Evolutionary conservation across 2,888 invertebrate species (phyloP).

Genomic region (Tetramorium bicarinatum): DNA sequence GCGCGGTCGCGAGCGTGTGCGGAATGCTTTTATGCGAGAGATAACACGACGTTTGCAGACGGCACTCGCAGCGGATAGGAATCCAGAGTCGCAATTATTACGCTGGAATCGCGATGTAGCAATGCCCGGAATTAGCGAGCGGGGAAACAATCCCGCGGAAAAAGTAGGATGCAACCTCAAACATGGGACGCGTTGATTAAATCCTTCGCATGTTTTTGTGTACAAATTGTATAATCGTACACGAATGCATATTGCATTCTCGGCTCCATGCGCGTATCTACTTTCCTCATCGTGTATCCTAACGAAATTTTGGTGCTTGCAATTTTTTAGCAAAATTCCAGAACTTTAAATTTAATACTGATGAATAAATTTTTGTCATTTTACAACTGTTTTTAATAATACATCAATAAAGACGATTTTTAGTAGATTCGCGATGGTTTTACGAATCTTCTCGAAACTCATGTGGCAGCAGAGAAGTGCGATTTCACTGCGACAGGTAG

Average conservation of each 20-base stretch:
- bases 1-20: not conserved
- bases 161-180: not conserved
- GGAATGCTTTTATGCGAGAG: constrained; percentile 39
- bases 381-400: not conserved
- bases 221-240: constrained; percentile 1
- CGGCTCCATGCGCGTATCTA: not conserved
- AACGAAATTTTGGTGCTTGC: not conserved
- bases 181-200: constrained; percentile 27
- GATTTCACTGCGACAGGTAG: constrained; percentile 36
- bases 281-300: not conserved
- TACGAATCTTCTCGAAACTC: not conserved
- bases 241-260: constrained; percentile 11
- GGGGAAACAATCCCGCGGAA: constrained; percentile 12
- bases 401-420: not conserved
- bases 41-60: constrained; percentile 22
- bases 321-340: constrained; percentile 4
- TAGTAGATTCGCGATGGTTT: constrained; percentile 19
- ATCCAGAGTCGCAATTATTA: constrained; percentile 40
- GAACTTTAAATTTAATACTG: not conserved
- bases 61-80: not conserved
- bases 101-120: constrained; percentile 21
- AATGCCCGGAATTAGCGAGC: not conserved
- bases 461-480: constrained; percentile 36
- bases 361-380: not conserved
- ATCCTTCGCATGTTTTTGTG: not conserved